These are phyloP conservation scores for Artibeus jamaicensis DNA, from an alignment of 2,797 vertebrate genomes.

Conservation along the genomic window DNA sequence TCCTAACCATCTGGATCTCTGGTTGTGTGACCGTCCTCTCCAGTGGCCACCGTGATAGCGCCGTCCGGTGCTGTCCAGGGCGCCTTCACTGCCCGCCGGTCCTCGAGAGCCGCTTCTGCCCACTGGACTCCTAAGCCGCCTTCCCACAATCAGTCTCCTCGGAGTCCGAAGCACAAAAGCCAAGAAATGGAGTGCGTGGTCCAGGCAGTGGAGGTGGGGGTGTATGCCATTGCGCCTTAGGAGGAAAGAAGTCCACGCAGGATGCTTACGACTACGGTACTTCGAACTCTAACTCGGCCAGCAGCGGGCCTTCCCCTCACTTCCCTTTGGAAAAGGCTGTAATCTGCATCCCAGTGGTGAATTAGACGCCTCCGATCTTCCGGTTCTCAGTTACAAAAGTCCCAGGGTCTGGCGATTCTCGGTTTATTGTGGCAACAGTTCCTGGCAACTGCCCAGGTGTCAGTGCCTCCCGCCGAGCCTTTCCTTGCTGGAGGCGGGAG, in stretches of 20 bases:
- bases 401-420: slow-evolving; percentile 54
- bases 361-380: background rate
- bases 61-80: background rate
- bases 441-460: slow-evolving; percentile 69
- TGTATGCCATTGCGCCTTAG: background rate
- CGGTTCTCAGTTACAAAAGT: background rate
- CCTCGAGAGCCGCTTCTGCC: background rate
- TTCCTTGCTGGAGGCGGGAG: background rate
- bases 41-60: background rate
- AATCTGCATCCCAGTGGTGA: background rate
- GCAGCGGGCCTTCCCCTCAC: background rate
- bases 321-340: background rate
- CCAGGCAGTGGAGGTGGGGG: background rate
- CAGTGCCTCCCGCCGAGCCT: slow-evolving; percentile 45
- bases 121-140: too few species aligned
- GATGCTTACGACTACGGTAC: background rate
- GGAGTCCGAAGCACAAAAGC: background rate
- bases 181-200: background rate
- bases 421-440: slow-evolving; percentile 83
- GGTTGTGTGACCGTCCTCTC: background rate
- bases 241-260: background rate
- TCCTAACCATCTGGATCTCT: background rate
- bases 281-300: background rate
- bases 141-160: background rate
- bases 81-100: background rate